Evolutionary conservation across 2,113 vertebrate genomes (phyloP).

Genomic region (Alces alces): DNA sequence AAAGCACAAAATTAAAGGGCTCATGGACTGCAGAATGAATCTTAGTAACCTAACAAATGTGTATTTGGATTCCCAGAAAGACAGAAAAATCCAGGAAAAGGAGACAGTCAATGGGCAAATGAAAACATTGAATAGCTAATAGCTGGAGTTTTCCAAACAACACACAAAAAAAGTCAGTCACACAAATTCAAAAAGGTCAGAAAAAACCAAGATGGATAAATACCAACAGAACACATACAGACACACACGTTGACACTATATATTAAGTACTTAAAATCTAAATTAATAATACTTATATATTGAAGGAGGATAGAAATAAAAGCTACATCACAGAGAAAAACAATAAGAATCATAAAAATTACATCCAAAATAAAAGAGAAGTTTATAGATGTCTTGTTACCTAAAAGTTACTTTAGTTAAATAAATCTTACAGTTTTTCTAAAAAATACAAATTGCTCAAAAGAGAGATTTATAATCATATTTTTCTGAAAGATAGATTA

Average conservation of each 20-base stretch:
- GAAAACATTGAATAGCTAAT: not conserved
- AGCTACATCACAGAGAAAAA: not conserved
- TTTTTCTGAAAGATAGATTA: not conserved
- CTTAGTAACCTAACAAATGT: not conserved
- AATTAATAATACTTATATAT: not conserved
- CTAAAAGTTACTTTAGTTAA: not conserved
- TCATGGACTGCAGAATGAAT: not conserved
- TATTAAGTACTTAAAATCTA: not conserved
- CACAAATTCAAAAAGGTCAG: not conserved
- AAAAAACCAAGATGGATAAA: not conserved
- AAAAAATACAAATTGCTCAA: not conserved
- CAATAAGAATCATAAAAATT: not conserved
- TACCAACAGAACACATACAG: not conserved
- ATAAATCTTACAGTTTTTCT: not conserved
- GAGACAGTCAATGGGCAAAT: not conserved
- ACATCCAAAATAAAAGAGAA: not conserved
- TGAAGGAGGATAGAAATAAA: not conserved
- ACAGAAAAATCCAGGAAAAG: not conserved
- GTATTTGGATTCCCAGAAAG: not conserved
- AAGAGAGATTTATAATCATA: not conserved
- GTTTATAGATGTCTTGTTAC: not conserved
- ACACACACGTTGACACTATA: not conserved
- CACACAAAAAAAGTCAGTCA: fast-evolving
- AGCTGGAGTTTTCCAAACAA: not conserved
- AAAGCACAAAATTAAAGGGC: not conserved